Base-by-base conservation (phyloP, 2,888 invertebrate species). In the Trachelus stipa region DNA sequence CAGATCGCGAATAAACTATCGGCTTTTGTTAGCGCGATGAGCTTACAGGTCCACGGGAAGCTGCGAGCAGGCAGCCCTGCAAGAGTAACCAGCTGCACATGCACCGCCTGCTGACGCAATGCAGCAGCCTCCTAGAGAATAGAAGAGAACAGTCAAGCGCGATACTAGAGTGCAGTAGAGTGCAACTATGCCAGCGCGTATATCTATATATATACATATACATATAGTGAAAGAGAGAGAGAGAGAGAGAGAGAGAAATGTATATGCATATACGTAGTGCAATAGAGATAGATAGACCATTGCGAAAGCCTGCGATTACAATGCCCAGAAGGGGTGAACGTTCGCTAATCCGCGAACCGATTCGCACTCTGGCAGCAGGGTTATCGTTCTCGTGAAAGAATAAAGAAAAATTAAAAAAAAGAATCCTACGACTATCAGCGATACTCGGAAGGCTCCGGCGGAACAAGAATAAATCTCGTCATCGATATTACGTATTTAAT, bases 251-350 rank as follows among this genome's bases (percentile, higher is more conserved):
- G 34, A 34, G 4, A 37, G 37, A 34, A 11, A 34, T 33, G 11
- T 35, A 40, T 3, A 12, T 12, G 12, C 15, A 15, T 56, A 9
- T 9, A 56, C 56, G 23, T 2, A 56, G 56, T 23, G 56, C 56
- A 56, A 15, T 9, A 23, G 56, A 56, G 56, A 56, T 23, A 56
- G 56, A 56, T 9, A 56, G 9, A 23, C 9, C 23, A 23, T 56
- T 56, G 56, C 56, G 23, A 56, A 56, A 56, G 56, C 56, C 23
- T 9, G 56, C 56, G 56, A 56, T 56, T 56, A 71, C 34, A 71
- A 71, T 71, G 71, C 71, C 34, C 71, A 23, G 75, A 56, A 82
- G 79, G 82, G 81, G 79, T 83, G 80, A 82, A 81, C 77, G 83
- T 76, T 79, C 83, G 76, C 79, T 81, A 80, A 83, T 81, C 80